Base-by-base conservation (phyloP, 2,888 invertebrate species). In the Phyllotreta striolata region DNA sequence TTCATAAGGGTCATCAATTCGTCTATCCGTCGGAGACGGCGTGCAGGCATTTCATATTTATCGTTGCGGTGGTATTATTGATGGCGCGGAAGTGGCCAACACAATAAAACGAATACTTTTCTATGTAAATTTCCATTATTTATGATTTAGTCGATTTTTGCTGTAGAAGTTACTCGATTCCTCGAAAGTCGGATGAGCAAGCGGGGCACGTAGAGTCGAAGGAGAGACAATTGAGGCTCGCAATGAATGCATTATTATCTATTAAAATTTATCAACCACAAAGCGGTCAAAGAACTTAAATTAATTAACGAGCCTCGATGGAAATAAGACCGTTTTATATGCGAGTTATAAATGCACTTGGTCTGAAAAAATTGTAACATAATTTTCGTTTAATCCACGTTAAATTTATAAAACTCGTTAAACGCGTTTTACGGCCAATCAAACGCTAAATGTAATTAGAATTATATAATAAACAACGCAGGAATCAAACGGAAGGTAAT, bases 201-300 rank as follows among this genome's bases (percentile, higher is more conserved):
- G 24, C 24, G 24, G 24, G 24, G 24, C 24, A 24, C 24, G 24
- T 47, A n/a, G 4, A 24, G 24, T 1, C 24, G 24, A 24, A 24
- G 24, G 24, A 24, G 63, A 70, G 67, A 66, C 57, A 65, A 62
- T 64, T 64, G 59, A 55, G 64, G 37, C 60, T 55, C 51, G 58
- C 65, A 65, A 54, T 64, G 64, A 64, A 62, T 55, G 55, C 60
- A 43, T 63, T 60, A 66, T 66, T 66, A 61, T 67, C 62, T 64
- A 61, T 65, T 59, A 62, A 61, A 67, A 59, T 67, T 64, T 63
- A 67, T 64, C 62, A 62, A 49, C 35, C 52, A 59, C 49, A 34
- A 34, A 35, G 64, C 65, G 65, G 69, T 69, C 70, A 70, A 68
- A 38, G 69, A 70, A 70, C 70, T 58, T 68, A 24, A 24, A 24